Evolutionary conservation across 1,140 invertebrate genomes (phyloP), one percentile per base, ranked within the genome.

Genomic region (Radopholus similis): DNA sequence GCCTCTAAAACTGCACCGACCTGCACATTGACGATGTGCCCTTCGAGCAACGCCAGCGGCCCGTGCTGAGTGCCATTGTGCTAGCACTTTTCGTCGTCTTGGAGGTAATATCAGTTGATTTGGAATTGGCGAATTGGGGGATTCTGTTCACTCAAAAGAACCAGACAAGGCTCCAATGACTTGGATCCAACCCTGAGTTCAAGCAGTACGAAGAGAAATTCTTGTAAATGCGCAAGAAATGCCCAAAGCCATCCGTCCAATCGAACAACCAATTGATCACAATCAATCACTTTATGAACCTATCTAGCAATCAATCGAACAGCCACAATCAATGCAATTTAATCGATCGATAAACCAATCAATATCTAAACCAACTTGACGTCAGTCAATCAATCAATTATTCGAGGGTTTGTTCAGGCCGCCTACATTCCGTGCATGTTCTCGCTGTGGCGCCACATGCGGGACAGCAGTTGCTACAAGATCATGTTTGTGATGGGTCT

Each of bases 401-500:
- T n/a, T 42, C 40, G n/a, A n/a, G n/a, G 23, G 8, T n/a, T 54
- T 26, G 8, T 54, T 59, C 54, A 59, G 57, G 13, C 54, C 28
- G 18, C 28, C 13, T 59, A 59, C 28, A 59, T 59, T 32, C 57
- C 57, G 15, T 59, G 57, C 54, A 21, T 49, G 57, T 59, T 59
- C 13, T 9, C 21, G 9, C 9, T 59, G 9, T 49, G 57, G 13
- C 18, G 28, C 15, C 18, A 32, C 13, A 49, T 59, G 57, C 13
- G 53, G 15, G 21, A 59, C 28, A 55, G n/a, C 28, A 21, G 21
- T 62, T 59, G 57, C 57, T 59, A 59, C 57, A 37, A 64, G 35
- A 66, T 66, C 18, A 66, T 66, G 64, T 66, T 67, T 26, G 44
- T 68, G 23, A 21, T 66, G 23, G 63, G 54, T 34, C n/a, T 68